These are phyloP conservation scores for Rhagoletis zephyria DNA, from an alignment of 1,140 invertebrate species.

Conservation along the genomic window DNA sequence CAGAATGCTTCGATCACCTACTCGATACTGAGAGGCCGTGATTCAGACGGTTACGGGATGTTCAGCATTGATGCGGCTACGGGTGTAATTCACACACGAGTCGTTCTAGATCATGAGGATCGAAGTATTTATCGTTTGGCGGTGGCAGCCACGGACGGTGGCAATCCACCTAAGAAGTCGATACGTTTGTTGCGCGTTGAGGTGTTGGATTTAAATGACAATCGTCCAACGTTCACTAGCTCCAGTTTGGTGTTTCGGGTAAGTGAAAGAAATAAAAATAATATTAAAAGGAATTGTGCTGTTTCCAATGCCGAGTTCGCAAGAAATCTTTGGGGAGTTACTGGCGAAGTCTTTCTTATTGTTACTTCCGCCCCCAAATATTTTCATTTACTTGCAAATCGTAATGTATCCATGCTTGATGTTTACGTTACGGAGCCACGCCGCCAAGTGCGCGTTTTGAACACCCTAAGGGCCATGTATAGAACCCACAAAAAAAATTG, in stretches of 20 bases:
- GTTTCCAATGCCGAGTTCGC: too few relatives aligned
- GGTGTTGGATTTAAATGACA: conserved; percentile 92
- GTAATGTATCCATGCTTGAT: too few relatives aligned
- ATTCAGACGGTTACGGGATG: conserved; percentile 86
- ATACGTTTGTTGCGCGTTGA: conserved; percentile 87
- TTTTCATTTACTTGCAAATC: too few relatives aligned
- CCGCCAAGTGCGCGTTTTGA: too few relatives aligned
- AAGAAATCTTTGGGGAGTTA: too few relatives aligned
- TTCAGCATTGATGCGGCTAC: conserved; percentile 89
- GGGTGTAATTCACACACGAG: conserved; percentile 89
- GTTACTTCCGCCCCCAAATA: too few relatives aligned
- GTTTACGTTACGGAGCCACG: too few relatives aligned
- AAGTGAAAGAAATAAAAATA: conserved; percentile 68
- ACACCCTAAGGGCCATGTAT: too few relatives aligned
- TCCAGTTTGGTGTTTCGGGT: conserved; percentile 90
- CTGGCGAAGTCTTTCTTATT: too few relatives aligned
- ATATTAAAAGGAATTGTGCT: neutral
- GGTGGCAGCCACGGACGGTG: conserved; percentile 89
- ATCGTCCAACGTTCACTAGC: conserved; percentile 90
- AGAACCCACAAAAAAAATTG: too few relatives aligned
- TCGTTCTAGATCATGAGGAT: conserved; percentile 91
- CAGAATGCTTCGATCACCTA: conserved; percentile 91
- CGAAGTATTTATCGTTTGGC: conserved; percentile 88
- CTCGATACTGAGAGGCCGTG: conserved; percentile 86
- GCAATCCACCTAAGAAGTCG: conserved; percentile 85